These are phyloP conservation scores for Pogonus chalceus DNA, from an alignment of 1,140 invertebrate species.

Conservation along the genomic window DNA sequence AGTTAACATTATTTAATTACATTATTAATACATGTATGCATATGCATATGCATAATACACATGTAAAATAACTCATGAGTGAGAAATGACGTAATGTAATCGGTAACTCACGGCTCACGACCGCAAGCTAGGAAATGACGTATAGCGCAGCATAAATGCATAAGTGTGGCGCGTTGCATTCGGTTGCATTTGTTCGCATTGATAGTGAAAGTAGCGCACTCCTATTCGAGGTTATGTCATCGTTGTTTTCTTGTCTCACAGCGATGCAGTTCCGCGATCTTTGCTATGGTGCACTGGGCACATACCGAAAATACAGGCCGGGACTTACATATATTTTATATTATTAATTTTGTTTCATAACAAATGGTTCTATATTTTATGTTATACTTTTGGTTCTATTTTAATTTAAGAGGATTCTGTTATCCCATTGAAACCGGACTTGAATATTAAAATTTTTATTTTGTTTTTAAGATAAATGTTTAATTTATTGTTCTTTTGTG, in stretches of 20 bases:
- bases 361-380: neutral
- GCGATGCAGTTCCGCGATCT: neutral
- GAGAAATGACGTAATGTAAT: neutral
- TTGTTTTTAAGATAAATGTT: neutral
- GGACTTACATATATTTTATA: neutral
- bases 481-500: too few relatives aligned
- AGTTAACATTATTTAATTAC: neutral
- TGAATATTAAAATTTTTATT: neutral
- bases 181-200: too few relatives aligned
- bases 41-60: neutral
- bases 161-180: neutral
- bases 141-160: neutral
- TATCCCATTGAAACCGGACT: neutral
- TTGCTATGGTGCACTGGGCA: too few relatives aligned
- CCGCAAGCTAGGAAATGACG: too few relatives aligned
- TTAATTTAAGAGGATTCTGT: neutral
- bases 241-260: neutral
- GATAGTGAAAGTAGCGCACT: constrained; percentile 4
- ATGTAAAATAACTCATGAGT: neutral
- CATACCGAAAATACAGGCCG: too few relatives aligned
- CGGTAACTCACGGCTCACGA: neutral
- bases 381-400: neutral
- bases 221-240: neutral
- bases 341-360: too few relatives aligned
- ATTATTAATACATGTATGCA: neutral